Base-by-base conservation (phyloP, 30 jellyfish, hydroid and myxozoan species). In the Clytia hemisphaerica region DNA sequence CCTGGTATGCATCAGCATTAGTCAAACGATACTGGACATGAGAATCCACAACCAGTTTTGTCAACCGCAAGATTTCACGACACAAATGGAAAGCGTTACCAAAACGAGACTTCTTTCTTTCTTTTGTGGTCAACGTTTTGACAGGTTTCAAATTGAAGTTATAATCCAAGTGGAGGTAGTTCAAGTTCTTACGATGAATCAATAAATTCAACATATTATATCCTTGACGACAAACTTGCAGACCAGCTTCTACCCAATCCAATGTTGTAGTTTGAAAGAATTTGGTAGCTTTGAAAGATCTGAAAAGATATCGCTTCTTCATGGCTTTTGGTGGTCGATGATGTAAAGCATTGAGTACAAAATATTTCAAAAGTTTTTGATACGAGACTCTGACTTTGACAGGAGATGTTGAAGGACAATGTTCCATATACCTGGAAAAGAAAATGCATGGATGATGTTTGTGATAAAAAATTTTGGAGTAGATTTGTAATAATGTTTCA, bases 221-320 rank as follows among this genome's bases (percentile, higher is more conserved):
- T 6, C 99, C 99, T 47, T 91, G 99, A 34, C 99, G 94, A 73
- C 99, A 91, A 62, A 91, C 99, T 72, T 91, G 99, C 78, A 91
- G 66, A 1, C 99, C 95, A 35, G 95, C 99, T 64, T 91, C 99
- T 3, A 91, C 99, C 99, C 99, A 91, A 80, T 91, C 99, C 27
- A 91, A 80, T 40, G 71, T 83, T n/a, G 99, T 91, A 51, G 97
- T 57, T 61, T 91, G 99, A 71, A 91, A 91, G 61, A 91, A 91
- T 76, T 91, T 91, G n/a, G 99, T 91, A 2, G 99, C 83, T 78
- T 91, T 83, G 83, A 91, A 91, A n/a, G 99, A 91, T 28, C 95
- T 65, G 88, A 91, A 91, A 59, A 91, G 88, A 51, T 82, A 82
- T 54, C 99, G 87, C 59, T 82, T 90, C 55, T 90, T 90, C 95